Evolutionary conservation across 2,797 vertebrate genomes (phyloP).

Genomic region (Onychomys leucogaster): DNA sequence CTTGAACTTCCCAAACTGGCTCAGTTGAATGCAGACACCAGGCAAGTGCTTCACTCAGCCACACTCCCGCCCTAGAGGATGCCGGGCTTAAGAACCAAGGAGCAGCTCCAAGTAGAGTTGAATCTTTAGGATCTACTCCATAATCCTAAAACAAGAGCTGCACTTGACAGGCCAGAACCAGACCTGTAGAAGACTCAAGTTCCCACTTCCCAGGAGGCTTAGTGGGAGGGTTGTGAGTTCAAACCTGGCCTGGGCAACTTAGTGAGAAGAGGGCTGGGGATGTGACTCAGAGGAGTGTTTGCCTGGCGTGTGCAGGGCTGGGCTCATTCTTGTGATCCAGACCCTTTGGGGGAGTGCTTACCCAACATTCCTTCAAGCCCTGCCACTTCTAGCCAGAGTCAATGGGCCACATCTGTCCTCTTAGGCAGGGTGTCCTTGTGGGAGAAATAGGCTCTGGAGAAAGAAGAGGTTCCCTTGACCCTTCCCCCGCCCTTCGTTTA

Average conservation of each 20-base stretch:
- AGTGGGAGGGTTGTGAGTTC: background rate
- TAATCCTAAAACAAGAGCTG: background rate
- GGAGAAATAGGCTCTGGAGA: background rate
- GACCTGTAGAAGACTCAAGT: background rate
- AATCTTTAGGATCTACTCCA: background rate
- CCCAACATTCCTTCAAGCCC: background rate
- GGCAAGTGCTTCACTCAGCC: background rate
- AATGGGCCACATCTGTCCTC: background rate
- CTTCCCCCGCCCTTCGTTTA: background rate
- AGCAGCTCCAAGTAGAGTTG: background rate
- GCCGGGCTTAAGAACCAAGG: background rate
- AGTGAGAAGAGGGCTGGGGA: background rate
- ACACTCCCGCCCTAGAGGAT: background rate
- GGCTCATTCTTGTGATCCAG: background rate
- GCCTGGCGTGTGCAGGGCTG: no score
- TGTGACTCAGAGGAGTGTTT: background rate
- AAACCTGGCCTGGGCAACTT: background rate
- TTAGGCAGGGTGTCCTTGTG: background rate
- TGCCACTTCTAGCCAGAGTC: background rate
- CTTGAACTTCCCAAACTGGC: background rate
- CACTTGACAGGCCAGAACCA: background rate
- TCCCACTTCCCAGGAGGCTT: background rate
- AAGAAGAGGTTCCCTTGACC: background rate
- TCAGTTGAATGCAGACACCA: background rate
- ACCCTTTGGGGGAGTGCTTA: background rate